These are phyloP conservation scores for Drosophila phalerata DNA, from an alignment of 2,888 invertebrate genomes.

Conservation along the genomic window DNA sequence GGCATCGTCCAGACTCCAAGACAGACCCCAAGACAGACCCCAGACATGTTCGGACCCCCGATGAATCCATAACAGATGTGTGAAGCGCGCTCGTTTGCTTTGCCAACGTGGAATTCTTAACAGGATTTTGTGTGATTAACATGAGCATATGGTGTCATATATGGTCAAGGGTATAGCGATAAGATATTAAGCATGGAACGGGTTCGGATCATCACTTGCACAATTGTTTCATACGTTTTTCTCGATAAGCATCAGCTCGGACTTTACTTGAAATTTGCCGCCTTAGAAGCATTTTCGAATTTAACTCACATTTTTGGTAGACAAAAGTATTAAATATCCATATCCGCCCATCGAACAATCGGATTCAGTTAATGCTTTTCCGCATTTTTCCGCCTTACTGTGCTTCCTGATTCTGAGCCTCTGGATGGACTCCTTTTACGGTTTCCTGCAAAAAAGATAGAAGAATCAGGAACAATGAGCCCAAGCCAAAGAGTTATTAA, in stretches of 20 bases:
- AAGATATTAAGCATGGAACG: slow-evolving; percentile 29
- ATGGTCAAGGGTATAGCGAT: slow-evolving; percentile 12
- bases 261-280: slow-evolving; percentile 52
- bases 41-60: slow-evolving; percentile 23
- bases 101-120: slow-evolving; percentile 40
- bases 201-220: slow-evolving; percentile 36
- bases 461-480: slow-evolving; percentile 1
- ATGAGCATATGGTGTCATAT: slow-evolving; percentile 63
- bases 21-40: slow-evolving; percentile 16
- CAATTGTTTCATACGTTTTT: slow-evolving; percentile 29
- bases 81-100: slow-evolving; percentile 62
- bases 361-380: slow-evolving; percentile 54
- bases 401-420: slow-evolving; percentile 22
- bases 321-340: slow-evolving; percentile 76
- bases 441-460: slow-evolving; percentile 36
- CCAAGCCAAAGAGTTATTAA: slow-evolving; percentile 70
- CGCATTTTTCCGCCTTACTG: slow-evolving; percentile 27
- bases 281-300: slow-evolving; percentile 34
- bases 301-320: slow-evolving; percentile 68
- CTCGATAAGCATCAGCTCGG: slow-evolving; percentile 47
- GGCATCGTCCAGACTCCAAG: slow-evolving; percentile 36
- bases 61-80: slow-evolving; percentile 67
- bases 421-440: background rate
- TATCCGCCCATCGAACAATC: slow-evolving; percentile 78
- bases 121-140: slow-evolving; percentile 63